Percentiles rank a stretch among this genome's conserved stretches.
Evolutionary conservation across 1,140 invertebrate species (phyloP).

Genomic region (Onthophagus taurus): DNA sequence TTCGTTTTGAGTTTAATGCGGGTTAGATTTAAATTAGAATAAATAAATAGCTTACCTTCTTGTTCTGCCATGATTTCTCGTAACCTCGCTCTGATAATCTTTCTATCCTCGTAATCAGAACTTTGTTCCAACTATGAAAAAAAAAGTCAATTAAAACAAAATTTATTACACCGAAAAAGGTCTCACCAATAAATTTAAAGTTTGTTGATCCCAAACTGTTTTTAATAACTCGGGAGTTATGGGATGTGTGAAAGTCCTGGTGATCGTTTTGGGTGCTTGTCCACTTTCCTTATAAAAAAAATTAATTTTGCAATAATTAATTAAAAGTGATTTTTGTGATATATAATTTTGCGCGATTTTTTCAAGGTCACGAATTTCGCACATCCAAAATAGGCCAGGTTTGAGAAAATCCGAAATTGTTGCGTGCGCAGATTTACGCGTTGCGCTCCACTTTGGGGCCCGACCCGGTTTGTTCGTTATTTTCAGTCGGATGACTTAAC

Average conservation of each 20-base stretch:
- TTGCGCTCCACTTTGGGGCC: too few relatives aligned
- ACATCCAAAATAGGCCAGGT: too few relatives aligned
- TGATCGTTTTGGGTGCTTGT: conserved; percentile 28
- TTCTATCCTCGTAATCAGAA: conserved; percentile 76
- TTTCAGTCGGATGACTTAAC: too few relatives aligned
- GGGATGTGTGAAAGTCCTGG: conserved; percentile 32
- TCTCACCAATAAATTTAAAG: conserved; percentile 59
- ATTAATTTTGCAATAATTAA: too few relatives aligned
- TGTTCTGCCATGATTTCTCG: conserved; percentile 67
- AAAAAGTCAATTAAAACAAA: background rate
- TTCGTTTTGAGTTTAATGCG: too few relatives aligned
- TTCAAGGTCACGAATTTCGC: too few relatives aligned
- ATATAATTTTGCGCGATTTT: too few relatives aligned
- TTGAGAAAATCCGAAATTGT: too few relatives aligned
- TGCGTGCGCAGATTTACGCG: too few relatives aligned
- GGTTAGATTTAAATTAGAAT: too few relatives aligned
- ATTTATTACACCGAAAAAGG: background rate
- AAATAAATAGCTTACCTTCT: conserved; percentile 47
- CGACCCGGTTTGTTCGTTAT: too few relatives aligned
- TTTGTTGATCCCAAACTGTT: conserved; percentile 63
- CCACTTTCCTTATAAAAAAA: conserved; percentile 30
- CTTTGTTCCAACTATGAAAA: conserved; percentile 66
- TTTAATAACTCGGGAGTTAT: conserved; percentile 47
- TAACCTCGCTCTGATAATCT: conserved; percentile 67
- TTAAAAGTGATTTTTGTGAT: too few relatives aligned